A percentile compares a stretch with the other conserved stretches of the same genome.
Conservation (phyloP, 2,797 vertebrate species). For the Platyrinchus mystaceus region DNA sequence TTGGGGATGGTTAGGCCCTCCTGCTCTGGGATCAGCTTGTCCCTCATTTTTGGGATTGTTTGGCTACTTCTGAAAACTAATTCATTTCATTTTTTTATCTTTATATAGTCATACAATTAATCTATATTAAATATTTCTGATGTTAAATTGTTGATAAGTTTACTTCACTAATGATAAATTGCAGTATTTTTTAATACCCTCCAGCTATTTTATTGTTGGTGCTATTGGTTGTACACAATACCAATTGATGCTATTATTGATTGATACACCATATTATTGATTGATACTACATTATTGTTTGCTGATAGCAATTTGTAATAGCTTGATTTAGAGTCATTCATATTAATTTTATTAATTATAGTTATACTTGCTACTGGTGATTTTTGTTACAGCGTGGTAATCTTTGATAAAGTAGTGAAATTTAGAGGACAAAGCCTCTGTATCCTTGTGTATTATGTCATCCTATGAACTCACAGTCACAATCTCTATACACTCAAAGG, state of each 20-base stretch:
- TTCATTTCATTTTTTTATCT: accelerated
- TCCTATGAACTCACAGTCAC: accelerated
- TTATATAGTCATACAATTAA: not conserved
- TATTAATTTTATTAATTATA: not conserved
- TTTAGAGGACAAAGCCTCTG: not conserved
- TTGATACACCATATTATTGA: not conserved
- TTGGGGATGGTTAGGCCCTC: not conserved
- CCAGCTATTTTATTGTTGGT: not conserved
- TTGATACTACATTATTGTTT: not conserved
- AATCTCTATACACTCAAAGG: not conserved
- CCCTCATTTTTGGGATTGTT: not conserved
- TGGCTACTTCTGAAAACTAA: not conserved
- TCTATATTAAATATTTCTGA: not conserved
- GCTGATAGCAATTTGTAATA: not conserved
- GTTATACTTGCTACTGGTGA: not conserved
- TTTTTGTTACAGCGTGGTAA: not conserved
- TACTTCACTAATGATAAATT: not conserved
- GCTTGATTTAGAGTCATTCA: not conserved
- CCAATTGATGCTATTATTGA: not conserved
- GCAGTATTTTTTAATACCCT: not conserved
- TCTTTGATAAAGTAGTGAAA: not conserved
- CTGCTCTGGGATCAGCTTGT: accelerated
- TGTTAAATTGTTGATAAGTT: not conserved
- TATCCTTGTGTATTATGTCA: accelerated
- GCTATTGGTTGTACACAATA: not conserved